phyloP scores from a whole-genome alignment of 2,113 vertebrate species.

The Elephantulus edwardii region DNA sequence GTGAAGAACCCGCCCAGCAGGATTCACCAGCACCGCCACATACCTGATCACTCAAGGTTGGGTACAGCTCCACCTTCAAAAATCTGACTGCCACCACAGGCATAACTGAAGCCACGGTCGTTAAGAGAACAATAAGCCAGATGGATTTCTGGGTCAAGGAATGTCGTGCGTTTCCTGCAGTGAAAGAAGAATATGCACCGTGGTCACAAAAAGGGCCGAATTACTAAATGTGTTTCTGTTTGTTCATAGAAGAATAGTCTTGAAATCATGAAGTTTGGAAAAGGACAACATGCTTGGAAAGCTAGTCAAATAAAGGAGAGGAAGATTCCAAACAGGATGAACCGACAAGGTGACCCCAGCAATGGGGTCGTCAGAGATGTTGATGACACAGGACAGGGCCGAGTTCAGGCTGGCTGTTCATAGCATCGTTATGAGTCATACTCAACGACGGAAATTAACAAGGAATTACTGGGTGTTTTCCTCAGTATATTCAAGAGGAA shows the following conservation, averaged over 20 bases:
- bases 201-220: neutral
- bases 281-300: too few species aligned
- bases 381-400: too few species aligned
- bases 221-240: too few species aligned
- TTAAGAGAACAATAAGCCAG: constrained; percentile 90
- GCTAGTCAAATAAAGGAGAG: too few species aligned
- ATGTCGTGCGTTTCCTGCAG: constrained; percentile 84
- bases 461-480: neutral
- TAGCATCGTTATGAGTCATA: too few species aligned
- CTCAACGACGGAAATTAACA: too few species aligned
- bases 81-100: constrained; percentile 85
- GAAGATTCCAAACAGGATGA: too few species aligned
- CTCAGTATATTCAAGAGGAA: neutral
- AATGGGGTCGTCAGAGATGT: too few species aligned
- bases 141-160: constrained; percentile 84
- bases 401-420: too few species aligned
- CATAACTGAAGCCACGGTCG: constrained; percentile 86
- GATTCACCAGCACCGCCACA: neutral
- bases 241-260: neutral
- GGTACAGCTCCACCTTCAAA: constrained; percentile 84
- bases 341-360: too few species aligned
- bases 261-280: neutral
- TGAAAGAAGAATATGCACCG: constrained; percentile 41
- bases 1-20: neutral
- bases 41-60: constrained; percentile 88